phyloP scores from a whole-genome alignment of 2,888 invertebrate species.

The Lithodes maja region DNA sequence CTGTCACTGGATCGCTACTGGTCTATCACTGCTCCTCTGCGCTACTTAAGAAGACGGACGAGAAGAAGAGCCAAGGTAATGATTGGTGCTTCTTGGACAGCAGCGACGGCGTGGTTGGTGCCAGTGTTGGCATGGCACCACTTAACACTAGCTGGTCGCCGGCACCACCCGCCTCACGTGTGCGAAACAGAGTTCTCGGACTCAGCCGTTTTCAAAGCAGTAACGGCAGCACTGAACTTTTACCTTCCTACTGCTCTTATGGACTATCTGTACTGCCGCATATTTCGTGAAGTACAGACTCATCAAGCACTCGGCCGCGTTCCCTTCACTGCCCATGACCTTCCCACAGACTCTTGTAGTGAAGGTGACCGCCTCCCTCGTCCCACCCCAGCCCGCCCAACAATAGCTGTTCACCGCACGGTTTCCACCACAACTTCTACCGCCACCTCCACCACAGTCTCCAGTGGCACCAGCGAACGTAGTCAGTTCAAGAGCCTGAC shows the following conservation, averaged over 20 bases:
- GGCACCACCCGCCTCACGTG: slow-evolving; percentile 72
- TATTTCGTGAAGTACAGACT: slow-evolving; percentile 76
- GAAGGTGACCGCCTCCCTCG: slow-evolving; percentile 24
- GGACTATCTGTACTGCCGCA: slow-evolving; percentile 75
- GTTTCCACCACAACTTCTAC: slow-evolving; percentile 7
- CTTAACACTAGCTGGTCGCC: slow-evolving; percentile 72
- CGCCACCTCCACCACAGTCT: slow-evolving; percentile 19
- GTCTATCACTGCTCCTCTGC: slow-evolving; percentile 77
- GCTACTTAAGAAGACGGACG: slow-evolving; percentile 76
- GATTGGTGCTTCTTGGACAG: slow-evolving; percentile 76
- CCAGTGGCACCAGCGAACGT: slow-evolving; percentile 3
- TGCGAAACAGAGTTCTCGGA: slow-evolving; percentile 78
- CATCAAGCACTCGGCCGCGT: slow-evolving; percentile 72
- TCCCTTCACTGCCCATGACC: slow-evolving; percentile 45
- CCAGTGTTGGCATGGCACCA: slow-evolving; percentile 77
- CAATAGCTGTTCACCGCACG: background rate
- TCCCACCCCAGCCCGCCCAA: background rate
- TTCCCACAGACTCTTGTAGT: slow-evolving; percentile 54
- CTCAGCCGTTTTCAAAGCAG: slow-evolving; percentile 76
- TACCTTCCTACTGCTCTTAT: slow-evolving; percentile 77
- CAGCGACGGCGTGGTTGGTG: slow-evolving; percentile 76
- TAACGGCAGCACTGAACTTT: slow-evolving; percentile 77
- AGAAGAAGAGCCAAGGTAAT: slow-evolving; percentile 76
- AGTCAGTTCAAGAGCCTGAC: slow-evolving; percentile 49
- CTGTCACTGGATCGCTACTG: slow-evolving; percentile 77